A percentile compares a stretch with the other conserved stretches of the same genome.
Conservation (phyloP, 2,888 invertebrate species). For the Mesodorylaimus sp. region DNA sequence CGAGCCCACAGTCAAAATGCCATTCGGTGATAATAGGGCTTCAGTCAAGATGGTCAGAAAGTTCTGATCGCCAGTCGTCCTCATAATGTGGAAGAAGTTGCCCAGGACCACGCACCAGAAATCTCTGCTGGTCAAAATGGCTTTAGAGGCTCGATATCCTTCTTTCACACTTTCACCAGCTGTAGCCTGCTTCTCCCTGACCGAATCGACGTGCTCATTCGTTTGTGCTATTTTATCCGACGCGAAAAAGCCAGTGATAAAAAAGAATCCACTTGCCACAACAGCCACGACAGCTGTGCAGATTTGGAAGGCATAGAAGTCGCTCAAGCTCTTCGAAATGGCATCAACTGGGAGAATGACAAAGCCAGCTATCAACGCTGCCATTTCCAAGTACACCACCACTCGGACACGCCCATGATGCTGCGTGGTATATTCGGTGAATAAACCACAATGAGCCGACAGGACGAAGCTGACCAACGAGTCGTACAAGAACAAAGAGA, state of each 20-base stretch:
- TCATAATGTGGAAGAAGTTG: constrained; percentile 8
- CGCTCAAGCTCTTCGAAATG: constrained; percentile 22
- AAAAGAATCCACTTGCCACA: constrained; percentile 13
- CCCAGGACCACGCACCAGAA: constrained; percentile 6
- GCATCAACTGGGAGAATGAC: constrained; percentile 23
- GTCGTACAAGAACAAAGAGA: constrained; percentile 28
- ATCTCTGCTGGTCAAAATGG: constrained; percentile 5
- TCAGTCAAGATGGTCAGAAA: constrained; percentile 10
- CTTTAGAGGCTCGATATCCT: neutral
- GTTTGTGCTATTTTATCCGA: neutral
- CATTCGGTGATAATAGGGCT: constrained; percentile 6
- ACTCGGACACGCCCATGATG: constrained; percentile 22
- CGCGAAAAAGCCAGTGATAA: constrained; percentile 2
- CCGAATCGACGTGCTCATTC: too few relatives aligned
- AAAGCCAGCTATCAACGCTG: constrained; percentile 19
- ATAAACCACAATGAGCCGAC: constrained; percentile 27
- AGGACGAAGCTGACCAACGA: constrained; percentile 28
- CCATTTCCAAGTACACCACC: constrained; percentile 21
- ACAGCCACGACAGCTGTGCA: constrained; percentile 19
- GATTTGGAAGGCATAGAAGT: constrained; percentile 23
- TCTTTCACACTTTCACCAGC: neutral
- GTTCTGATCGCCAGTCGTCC: neutral
- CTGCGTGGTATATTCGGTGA: constrained; percentile 26
- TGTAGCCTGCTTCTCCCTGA: too few relatives aligned
- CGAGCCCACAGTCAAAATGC: constrained; percentile 1